phyloP scores from a whole-genome alignment of 2,888 invertebrate genomes.

The Catocala fraxini region DNA sequence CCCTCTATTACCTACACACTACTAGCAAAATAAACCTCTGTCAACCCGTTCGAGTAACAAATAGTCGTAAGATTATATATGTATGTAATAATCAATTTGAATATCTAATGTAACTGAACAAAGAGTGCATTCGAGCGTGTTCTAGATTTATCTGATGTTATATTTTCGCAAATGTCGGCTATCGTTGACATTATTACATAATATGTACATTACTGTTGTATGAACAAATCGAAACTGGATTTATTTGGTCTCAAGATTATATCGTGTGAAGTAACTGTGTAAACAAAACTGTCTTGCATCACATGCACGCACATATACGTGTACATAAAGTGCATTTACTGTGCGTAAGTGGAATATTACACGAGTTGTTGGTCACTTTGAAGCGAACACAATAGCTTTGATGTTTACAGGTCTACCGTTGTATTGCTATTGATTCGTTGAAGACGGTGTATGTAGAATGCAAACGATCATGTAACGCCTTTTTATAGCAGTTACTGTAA shows the following conservation, averaged over 20 bases:
- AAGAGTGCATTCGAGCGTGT: slow-evolving; percentile 30
- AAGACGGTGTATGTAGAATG: not conserved
- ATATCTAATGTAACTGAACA: slow-evolving; percentile 30
- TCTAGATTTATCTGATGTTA: slow-evolving; percentile 32
- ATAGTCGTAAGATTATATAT: too few species aligned
- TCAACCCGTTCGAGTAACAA: too few species aligned
- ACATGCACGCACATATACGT: slow-evolving; percentile 14
- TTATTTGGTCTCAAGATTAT: slow-evolving; percentile 24
- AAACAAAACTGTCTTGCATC: slow-evolving; percentile 34
- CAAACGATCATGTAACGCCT: too few species aligned
- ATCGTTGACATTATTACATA: slow-evolving; percentile 47
- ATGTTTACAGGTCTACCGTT: not conserved
- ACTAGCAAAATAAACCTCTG: too few species aligned
- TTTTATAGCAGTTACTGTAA: too few species aligned
- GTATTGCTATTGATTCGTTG: not conserved
- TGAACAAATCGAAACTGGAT: slow-evolving; percentile 42
- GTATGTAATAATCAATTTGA: not conserved
- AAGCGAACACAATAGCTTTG: not conserved
- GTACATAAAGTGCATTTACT: slow-evolving; percentile 20
- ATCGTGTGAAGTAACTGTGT: slow-evolving; percentile 42
- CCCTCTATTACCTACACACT: too few species aligned
- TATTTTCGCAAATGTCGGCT: slow-evolving; percentile 43
- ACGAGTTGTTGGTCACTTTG: not conserved
- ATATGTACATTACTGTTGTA: slow-evolving; percentile 36
- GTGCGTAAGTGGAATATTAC: slow-evolving; percentile 34